Base-by-base conservation (phyloP, 2,888 invertebrate species). In the Drosophila neotestacea region DNA sequence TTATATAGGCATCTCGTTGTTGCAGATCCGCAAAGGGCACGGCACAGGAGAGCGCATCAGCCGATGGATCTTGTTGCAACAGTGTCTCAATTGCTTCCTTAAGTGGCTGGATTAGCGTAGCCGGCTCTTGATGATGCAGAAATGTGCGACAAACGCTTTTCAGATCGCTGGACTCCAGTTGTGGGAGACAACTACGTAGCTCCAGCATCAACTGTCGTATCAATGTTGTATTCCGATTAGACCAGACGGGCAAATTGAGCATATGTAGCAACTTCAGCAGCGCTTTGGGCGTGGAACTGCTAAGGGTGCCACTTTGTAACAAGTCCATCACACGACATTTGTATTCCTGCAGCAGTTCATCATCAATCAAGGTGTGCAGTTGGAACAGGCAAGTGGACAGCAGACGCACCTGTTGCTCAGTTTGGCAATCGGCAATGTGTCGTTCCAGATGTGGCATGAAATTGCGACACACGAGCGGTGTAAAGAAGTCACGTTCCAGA, bases 111-210 rank as follows among this genome's bases (percentile, higher is more conserved):
- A 93, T 79, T 3, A 94, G 74, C 4, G 89, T 83, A 1, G 93
- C 93, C 2, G 94, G 94, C 81, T 94, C 94, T 65, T 93, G 86
- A 67, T 94, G 93, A 63, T 91, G 93, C 84, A 93, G 91, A 78
- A 93, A 93, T 36, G 93, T 88, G 88, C 93, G 85, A 58, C 90
- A 91, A 3, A 89, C 52, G 90, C 72, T 81, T 92, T 93, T 77
- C 1, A 94, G 73, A 54, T 94, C 93, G 10, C 79, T 86, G 2
- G 91, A 65, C 50, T 90, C 91, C n/a, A 94, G 74, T 2, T 90
- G 67, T 13, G 89, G 64, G 6, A 94, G 75, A 39, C 91, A 88
- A 10, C 91, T 88, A 69, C 92, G 1, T 9, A 94, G 70, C 7
- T 92, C 50, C 1, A 93, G 61, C 56, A 94, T 81, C 5, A 93